Evolutionary conservation across 2,797 vertebrate genomes (phyloP), one percentile per base, ranked within the genome.

Genomic region (Callimico goeldii): DNA sequence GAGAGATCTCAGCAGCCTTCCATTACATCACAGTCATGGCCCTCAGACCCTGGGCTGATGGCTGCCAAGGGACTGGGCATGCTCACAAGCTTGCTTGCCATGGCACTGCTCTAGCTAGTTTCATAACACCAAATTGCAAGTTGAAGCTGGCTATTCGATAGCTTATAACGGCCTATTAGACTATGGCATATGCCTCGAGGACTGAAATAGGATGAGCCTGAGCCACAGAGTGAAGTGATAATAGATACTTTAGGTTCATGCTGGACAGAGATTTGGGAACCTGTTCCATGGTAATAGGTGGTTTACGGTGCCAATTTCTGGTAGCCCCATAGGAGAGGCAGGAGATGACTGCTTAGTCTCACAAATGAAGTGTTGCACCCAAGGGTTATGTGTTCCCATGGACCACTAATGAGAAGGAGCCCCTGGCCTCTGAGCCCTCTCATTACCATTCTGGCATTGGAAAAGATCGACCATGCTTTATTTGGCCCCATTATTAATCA

Each of bases 241-340:
- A 84, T 4, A 88, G 84, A 28, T 19, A 81, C 36, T 80, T 67
- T 36, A 79, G 75, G 41, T 61, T 76, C 87, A 79, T 14, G 19
- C 73, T 88, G 91, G 93, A 94, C 24, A 55, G 84, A 95, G 67
- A 83, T 55, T 79, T 64, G 90, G 55, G 73, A 58, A 85, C 36
- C 22, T 33, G 36, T 67, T 88, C 41, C 4, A 82, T 50, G 55
- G 41, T 30, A 79, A 82, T 22, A 89, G 64, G n/a, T 43, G 80
- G 90, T 33, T 86, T 41, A 41, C 26, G 5, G 19, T 81, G 85
- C 94, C 73, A 61, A 26, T 46, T 13, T 93, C 55, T 11, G 61
- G 77, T 46, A 26, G 33, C 50, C 70, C 90, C 75, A 76, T 0
- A 41, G 87, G 58, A 94, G 48, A 94, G 70, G 52, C 81, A 90